Percentiles rank a stretch among this genome's conserved stretches.
Conservation (phyloP, 2,113 vertebrate genomes). For the Hippocampus comes region DNA sequence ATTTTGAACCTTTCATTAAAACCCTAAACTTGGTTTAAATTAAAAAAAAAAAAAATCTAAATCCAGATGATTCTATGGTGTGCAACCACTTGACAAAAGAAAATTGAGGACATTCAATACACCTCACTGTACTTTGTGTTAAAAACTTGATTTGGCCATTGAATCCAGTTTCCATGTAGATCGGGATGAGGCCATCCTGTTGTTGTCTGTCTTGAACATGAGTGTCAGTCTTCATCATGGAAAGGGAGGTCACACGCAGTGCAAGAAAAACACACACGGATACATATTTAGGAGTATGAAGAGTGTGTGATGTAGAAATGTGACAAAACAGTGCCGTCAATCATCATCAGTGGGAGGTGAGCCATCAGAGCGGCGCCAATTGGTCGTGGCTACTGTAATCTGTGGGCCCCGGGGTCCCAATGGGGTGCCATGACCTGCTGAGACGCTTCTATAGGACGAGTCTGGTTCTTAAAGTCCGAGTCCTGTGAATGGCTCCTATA, state of each 20-base stretch:
- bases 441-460: neutral
- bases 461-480: neutral
- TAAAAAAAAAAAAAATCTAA: no score
- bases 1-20: no score
- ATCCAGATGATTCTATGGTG: no score
- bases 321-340: conserved; percentile 59
- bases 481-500: neutral
- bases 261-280: neutral
- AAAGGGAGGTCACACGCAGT: neutral
- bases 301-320: conserved; percentile 4
- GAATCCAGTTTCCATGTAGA: no score
- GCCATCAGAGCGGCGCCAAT: conserved; percentile 46
- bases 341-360: conserved; percentile 57
- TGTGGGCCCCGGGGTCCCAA: conserved; percentile 37
- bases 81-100: no score
- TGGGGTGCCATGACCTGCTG: neutral
- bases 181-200: neutral
- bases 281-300: neutral
- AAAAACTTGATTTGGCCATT: no score
- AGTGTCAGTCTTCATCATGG: neutral
- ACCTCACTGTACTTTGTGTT: no score
- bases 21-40: no score
- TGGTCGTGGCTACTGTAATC: conserved; percentile 62
- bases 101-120: no score
- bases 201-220: neutral